phyloP scores from a whole-genome alignment of 2,888 invertebrate genomes.

The Seladonia tumulorum region DNA sequence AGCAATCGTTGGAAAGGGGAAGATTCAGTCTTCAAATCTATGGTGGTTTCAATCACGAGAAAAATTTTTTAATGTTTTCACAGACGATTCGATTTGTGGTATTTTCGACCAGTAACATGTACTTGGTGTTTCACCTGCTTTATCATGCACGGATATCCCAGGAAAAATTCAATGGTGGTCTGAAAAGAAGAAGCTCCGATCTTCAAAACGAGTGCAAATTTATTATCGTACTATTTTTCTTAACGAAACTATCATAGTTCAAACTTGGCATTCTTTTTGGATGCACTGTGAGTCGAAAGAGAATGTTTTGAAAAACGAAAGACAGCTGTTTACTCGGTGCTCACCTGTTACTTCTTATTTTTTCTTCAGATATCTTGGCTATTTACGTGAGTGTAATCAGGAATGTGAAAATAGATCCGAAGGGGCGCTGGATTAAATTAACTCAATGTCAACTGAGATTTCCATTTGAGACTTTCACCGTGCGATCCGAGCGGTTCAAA shows the following conservation, averaged over 20 bases:
- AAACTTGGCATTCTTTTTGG: too few relatives aligned
- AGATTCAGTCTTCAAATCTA: too few relatives aligned
- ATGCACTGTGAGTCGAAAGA: background rate
- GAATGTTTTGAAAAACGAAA: background rate
- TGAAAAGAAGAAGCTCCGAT: too few relatives aligned
- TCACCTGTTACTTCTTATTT: background rate
- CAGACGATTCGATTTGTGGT: too few relatives aligned
- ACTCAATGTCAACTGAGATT: background rate
- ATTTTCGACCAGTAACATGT: too few relatives aligned
- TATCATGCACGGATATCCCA: too few relatives aligned
- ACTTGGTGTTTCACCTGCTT: too few relatives aligned
- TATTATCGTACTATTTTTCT: background rate
- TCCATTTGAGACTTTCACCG: slow-evolving; percentile 28
- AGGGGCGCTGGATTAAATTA: background rate
- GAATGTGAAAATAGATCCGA: background rate
- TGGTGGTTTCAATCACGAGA: too few relatives aligned
- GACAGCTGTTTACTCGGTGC: background rate
- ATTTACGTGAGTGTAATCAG: background rate
- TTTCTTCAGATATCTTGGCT: background rate
- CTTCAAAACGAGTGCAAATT: background rate
- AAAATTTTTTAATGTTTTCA: too few relatives aligned
- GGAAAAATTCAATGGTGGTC: too few relatives aligned
- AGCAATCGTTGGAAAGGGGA: too few relatives aligned
- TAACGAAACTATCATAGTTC: background rate
- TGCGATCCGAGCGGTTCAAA: background rate